Conservation (phyloP, 1,140 invertebrate species). For the Drosophila cardini region DNA sequence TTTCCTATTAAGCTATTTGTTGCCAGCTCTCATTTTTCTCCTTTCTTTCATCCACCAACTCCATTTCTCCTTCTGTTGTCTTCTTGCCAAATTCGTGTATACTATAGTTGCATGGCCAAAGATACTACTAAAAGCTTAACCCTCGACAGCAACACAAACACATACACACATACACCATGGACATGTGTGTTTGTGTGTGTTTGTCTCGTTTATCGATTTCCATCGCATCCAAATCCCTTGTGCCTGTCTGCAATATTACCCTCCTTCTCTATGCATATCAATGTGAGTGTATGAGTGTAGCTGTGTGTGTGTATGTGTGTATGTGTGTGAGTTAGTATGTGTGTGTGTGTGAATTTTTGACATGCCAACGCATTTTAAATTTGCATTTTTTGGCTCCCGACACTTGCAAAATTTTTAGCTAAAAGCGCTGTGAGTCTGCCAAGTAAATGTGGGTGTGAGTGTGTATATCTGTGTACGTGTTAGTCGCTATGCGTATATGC, state of each 20-base stretch:
- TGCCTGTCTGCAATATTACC: conserved; percentile 50
- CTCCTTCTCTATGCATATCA: conserved; percentile 26
- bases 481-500: too few species aligned
- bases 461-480: background rate
- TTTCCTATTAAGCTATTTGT: conserved; percentile 81
- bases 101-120: conserved; percentile 76
- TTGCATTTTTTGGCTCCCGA: conserved; percentile 78
- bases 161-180: conserved; percentile 32
- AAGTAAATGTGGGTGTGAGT: background rate
- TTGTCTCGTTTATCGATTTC: conserved; percentile 73
- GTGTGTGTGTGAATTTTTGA: conserved; percentile 68
- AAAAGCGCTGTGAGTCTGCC: conserved; percentile 60
- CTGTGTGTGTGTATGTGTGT: conserved; percentile 32
- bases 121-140: conserved; percentile 79
- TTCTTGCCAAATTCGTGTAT: conserved; percentile 72
- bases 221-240: conserved; percentile 41
- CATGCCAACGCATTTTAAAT: conserved; percentile 81
- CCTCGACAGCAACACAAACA: conserved; percentile 46
- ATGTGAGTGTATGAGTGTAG: background rate
- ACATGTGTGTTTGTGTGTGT: background rate
- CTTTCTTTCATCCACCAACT: conserved; percentile 6
- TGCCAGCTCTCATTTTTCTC: conserved; percentile 60
- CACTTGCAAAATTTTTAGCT: conserved; percentile 65
- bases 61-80: conserved; percentile 27
- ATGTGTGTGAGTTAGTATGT: conserved; percentile 32